Base-by-base conservation (phyloP, 2,113 vertebrate genomes). In the Lampris megalopsis region DNA sequence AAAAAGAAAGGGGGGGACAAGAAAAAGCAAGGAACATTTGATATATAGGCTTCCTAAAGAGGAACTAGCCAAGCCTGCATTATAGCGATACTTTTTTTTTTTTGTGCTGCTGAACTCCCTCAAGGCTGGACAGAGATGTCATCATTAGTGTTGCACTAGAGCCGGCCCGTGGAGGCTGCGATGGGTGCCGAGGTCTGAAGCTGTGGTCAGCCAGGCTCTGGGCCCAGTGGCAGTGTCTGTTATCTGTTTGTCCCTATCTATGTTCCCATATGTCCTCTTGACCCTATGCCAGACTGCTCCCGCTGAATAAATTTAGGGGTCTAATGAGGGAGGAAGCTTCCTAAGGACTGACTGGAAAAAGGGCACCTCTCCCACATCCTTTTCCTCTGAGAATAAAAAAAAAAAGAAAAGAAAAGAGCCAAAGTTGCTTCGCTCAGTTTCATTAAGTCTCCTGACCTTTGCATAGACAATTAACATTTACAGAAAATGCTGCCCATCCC, bases 401-500 rank as follows among this genome's bases (percentile, higher is more conserved):
- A 92, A 89, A 70, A 93, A 24, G 24, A 24, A 24, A 24, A 24
- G 90, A 77, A 79, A 83, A 89, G 58, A 9, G 5, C 9, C 89
- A 92, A 85, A 91, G 85, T 85, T 70, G 79, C 71, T 75, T 73
- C 83, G 86, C 88, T 92, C 92, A 92, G 86, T 86, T 94, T 92
- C 89, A 92, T 94, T 94, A 92, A 93, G 92, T 94, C 91, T 85
- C 83, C 87, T 96, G 94, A 96, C 94, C 92, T 96, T 96, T 94
- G 94, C 82, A 81, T 90, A 82, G 92, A 93, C 93, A 95, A 93
- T 96, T 96, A 96, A 95, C 94, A 95, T 96, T 96, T 95, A 93
- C 93, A 93, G 86, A 90, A 94, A 94, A 94, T 79, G 89, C 92
- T 91, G 85, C 88, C 92, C 69, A 83, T 81, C 73, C 72, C 71